phyloP scores from a whole-genome alignment of 2,888 invertebrate species.

The Siphlonurus alternatus region DNA sequence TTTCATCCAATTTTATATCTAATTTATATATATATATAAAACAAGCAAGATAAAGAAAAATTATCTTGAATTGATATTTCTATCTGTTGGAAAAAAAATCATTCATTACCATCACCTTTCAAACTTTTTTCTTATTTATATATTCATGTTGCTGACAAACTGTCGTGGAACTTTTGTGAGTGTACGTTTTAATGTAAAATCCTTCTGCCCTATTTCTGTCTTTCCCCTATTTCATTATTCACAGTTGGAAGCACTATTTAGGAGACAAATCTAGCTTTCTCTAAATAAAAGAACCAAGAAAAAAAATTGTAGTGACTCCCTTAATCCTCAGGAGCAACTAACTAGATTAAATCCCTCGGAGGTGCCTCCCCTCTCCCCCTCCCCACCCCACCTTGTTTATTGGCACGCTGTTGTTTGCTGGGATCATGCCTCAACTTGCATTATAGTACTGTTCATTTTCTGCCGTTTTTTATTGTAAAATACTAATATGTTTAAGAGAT shows the following conservation, averaged over 20 bases:
- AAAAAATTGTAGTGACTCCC: constrained; percentile 6
- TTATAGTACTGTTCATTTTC: too few relatives aligned
- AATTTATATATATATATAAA: constrained; percentile 9
- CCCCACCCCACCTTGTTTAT: neutral
- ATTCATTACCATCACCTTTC: constrained; percentile 10
- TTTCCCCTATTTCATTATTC: constrained; percentile 5
- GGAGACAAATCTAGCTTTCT: neutral
- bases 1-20: constrained; percentile 14
- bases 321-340: neutral
- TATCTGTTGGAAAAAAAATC: constrained; percentile 11
- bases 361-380: neutral
- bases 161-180: constrained; percentile 14
- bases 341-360: neutral
- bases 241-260: constrained; percentile 5
- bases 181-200: constrained; percentile 14
- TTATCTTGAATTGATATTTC: constrained; percentile 12
- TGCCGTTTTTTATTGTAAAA: too few relatives aligned
- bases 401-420: neutral
- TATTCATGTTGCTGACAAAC: constrained; percentile 13
- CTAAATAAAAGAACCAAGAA: neutral
- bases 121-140: constrained; percentile 14
- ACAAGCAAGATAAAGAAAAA: constrained; percentile 8
- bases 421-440: neutral
- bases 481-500: too few relatives aligned
- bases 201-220: constrained; percentile 11